Base-by-base conservation (phyloP, 2,888 invertebrate genomes). In the Papilio gigon region DNA sequence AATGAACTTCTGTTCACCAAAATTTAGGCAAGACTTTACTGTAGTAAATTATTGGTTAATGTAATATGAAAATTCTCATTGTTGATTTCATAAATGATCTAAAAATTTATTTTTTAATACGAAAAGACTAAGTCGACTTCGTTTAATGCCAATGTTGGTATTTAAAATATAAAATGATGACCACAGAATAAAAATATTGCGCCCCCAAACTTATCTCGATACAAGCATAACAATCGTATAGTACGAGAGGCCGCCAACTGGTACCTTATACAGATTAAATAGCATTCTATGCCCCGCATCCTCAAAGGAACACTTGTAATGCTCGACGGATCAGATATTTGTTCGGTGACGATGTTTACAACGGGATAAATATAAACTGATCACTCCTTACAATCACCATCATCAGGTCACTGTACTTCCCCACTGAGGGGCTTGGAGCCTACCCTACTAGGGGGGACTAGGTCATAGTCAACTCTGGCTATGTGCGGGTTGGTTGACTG, bases 231-330 rank as follows among this genome's bases (percentile, higher is more conserved):
- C 84, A 81, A 75, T 68, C 47, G 47, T 47, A 40, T 35, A 40
- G 4, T 40, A 47, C 22, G 72, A 76, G 71, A 72, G 79, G 72
- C 75, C 72, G 72, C 76, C 80, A 80, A 80, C 80, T 82, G 83
- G 80, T 81, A 78, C 78, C 80, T 81, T 75, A 79, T 83, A 80
- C 80, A 85, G 85, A 88, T 86, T 87, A 86, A 87, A 84, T 83
- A 84, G 86, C 85, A 84, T 83, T 82, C 68, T 80, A 77, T 73
- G 73, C 78, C 75, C 74, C 79, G 79, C 76, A 76, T 79, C 82
- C 86, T 87, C 88, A 82, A 82, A 87, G 88, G 86, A 84, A 80
- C 84, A 83, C 83, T 89, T 85, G 76, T 75, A 77, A 79, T 73
- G 73, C 70, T 74, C 77, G 79, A 73, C 73, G 75, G 76, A 76